These are phyloP conservation scores for Leptura quadrifasciata DNA, from an alignment of 2,888 invertebrate genomes.

Conservation along the genomic window DNA sequence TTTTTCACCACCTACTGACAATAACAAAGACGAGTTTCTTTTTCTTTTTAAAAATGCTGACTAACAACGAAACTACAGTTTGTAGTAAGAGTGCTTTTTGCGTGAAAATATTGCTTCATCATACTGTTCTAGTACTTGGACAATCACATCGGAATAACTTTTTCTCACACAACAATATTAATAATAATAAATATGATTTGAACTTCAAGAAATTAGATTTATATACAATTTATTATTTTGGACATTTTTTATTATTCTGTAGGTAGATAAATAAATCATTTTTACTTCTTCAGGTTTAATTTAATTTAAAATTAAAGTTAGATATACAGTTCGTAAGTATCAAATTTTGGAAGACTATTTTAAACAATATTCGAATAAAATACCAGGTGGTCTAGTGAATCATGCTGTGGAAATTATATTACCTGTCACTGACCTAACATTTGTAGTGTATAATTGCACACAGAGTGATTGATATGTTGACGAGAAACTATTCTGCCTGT, in stretches of 20 bases:
- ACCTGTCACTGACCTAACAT: too few species aligned
- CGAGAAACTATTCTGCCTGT: too few species aligned
- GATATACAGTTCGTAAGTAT: too few species aligned
- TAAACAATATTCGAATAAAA: too few species aligned
- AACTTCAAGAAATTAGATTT: not conserved
- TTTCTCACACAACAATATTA: not conserved
- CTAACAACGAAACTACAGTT: conserved; percentile 16
- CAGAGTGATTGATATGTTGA: too few species aligned
- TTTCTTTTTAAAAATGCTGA: conserved; percentile 35
- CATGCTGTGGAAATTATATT: too few species aligned
- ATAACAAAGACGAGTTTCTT: conserved; percentile 10
- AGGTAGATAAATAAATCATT: too few species aligned
- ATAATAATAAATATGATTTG: not conserved
- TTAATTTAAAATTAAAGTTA: too few species aligned
- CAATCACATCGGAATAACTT: not conserved
- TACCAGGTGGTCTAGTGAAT: too few species aligned
- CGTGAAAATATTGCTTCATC: conserved; percentile 9
- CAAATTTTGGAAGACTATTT: too few species aligned
- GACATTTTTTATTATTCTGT: not conserved
- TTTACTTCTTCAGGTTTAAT: too few species aligned
- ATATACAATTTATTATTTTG: not conserved
- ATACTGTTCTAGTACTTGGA: not conserved
- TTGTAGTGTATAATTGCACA: too few species aligned
- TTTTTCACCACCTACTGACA: conserved; percentile 12
- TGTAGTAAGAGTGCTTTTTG: conserved; percentile 19